Evolutionary conservation across 2,113 vertebrate genomes (phyloP).

Genomic region (Otus sunia): DNA sequence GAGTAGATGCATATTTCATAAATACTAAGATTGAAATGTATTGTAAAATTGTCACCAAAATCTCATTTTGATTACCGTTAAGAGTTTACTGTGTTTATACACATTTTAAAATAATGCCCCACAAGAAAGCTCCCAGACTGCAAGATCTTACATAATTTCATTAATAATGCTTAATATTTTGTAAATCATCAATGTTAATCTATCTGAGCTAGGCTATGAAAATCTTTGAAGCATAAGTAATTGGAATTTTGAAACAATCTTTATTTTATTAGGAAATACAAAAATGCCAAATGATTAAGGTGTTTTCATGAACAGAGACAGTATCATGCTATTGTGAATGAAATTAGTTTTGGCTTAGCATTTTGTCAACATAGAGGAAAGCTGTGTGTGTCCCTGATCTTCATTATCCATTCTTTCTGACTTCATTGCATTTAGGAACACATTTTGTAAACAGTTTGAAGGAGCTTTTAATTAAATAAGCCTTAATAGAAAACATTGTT

Average conservation of each 20-base stretch:
- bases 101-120: neutral
- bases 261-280: neutral
- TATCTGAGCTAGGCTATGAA: neutral
- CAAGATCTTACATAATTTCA: neutral
- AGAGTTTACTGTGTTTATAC: neutral
- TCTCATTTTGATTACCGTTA: neutral
- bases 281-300: neutral
- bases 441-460: neutral
- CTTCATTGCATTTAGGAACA: neutral
- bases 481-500: neutral
- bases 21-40: neutral
- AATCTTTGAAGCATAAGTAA: neutral
- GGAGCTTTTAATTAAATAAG: neutral
- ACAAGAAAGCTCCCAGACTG: neutral
- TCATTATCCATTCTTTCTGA: neutral
- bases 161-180: neutral
- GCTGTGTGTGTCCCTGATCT: neutral
- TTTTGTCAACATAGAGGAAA: neutral
- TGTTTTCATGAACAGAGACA: neutral
- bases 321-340: neutral
- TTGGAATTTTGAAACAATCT: neutral
- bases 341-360: slow-evolving; percentile 6
- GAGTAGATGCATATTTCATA: neutral
- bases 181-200: neutral
- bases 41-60: neutral